Percentiles rank a stretch among this genome's conserved stretches.
phyloP scores from a whole-genome alignment of 2,888 invertebrate species.

The Euphydryas editha region DNA sequence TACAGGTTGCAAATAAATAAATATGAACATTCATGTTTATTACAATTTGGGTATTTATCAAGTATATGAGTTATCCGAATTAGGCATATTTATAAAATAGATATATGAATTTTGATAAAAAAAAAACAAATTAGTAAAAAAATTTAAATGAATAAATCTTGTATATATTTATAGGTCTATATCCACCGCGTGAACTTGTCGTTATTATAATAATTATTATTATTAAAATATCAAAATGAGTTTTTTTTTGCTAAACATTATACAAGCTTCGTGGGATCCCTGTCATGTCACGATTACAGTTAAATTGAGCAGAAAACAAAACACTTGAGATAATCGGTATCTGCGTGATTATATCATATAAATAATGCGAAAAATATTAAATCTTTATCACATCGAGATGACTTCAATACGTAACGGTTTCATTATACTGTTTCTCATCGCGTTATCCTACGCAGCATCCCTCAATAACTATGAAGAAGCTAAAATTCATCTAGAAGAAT shows the following conservation, averaged over 20 bases:
- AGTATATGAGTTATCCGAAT: too few relatives aligned
- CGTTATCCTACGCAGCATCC: conserved; percentile 45
- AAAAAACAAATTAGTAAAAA: too few relatives aligned
- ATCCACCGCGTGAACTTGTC: too few relatives aligned
- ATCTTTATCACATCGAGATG: conserved; percentile 38
- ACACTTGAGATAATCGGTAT: conserved; percentile 35
- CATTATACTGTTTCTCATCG: conserved; percentile 47
- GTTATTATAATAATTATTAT: too few relatives aligned
- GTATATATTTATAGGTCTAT: too few relatives aligned
- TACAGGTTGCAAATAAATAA: too few relatives aligned
- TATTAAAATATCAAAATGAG: too few relatives aligned
- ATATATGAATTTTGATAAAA: too few relatives aligned
- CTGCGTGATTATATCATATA: conserved; percentile 23
- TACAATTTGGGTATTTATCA: too few relatives aligned
- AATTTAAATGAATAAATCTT: too few relatives aligned
- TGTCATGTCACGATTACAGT: background rate
- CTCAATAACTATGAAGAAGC: conserved; percentile 47
- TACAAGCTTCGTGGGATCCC: conserved; percentile 6
- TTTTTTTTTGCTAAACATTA: conserved; percentile 2
- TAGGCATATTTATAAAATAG: too few relatives aligned
- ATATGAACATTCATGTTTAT: too few relatives aligned
- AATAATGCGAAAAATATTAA: conserved; percentile 11
- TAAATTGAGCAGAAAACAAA: conserved; percentile 37
- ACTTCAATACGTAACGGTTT: conserved; percentile 33
- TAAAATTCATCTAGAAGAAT: conserved; percentile 59